Conservation (phyloP, 2,797 vertebrate genomes). For the Streptopelia turtur region DNA sequence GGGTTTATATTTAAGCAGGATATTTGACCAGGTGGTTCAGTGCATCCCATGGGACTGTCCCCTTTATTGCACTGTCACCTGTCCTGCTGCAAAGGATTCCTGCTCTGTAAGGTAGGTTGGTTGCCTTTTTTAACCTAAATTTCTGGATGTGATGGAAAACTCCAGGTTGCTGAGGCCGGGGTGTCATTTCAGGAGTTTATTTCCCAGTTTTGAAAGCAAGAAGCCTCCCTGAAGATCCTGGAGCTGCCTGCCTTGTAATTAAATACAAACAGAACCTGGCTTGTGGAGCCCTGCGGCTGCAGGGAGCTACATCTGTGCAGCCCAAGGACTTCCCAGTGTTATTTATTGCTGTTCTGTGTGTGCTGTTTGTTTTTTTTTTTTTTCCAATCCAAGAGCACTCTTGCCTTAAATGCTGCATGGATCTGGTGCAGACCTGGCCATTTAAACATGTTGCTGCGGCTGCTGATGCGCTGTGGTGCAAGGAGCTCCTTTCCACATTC, state of each 20-base stretch:
- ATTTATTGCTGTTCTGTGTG: neutral
- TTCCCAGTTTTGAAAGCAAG: neutral
- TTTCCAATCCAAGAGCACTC: neutral
- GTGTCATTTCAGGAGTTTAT: neutral
- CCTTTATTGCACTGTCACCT: fast-evolving
- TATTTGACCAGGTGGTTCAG: neutral
- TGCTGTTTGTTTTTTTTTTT: fast-evolving
- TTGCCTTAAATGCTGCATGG: neutral
- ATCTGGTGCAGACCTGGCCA: neutral
- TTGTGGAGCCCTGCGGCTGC: too few relatives aligned
- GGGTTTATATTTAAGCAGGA: neutral
- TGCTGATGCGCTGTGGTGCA: fast-evolving
- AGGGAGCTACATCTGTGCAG: neutral
- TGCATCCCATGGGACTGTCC: neutral
- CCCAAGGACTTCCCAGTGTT: neutral
- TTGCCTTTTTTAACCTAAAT: too few relatives aligned
- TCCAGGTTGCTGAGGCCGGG: neutral
- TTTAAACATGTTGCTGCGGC: too few relatives aligned
- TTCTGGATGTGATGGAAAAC: neutral
- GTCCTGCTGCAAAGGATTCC: neutral
- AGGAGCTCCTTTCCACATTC: neutral
- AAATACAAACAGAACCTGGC: neutral
- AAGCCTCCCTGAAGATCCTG: neutral
- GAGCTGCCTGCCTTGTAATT: neutral
- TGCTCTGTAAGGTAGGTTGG: fast-evolving